A percentile compares a stretch with the other conserved stretches of the same genome.
Conservation (phyloP, 2,797 vertebrate species). For the Dromococcyx pavoninus region DNA sequence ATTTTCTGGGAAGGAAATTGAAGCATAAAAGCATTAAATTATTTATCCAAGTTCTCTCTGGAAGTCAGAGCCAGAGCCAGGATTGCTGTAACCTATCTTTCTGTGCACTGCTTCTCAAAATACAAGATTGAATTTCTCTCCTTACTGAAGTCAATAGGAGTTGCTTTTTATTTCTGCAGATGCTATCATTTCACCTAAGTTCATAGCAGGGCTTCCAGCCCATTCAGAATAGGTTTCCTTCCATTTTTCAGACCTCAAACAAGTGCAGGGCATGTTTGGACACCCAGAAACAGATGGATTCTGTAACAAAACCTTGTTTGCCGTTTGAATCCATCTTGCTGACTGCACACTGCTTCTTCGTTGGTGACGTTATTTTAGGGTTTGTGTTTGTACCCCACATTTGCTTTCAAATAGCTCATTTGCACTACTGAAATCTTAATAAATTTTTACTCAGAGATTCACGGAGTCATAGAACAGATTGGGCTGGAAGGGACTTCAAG, state of each 20-base stretch:
- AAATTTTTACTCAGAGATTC: too few species aligned
- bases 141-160: not conserved
- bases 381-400: too few species aligned
- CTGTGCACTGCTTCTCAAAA: not conserved
- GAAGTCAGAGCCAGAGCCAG: not conserved
- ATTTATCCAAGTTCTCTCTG: not conserved
- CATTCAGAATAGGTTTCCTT: not conserved
- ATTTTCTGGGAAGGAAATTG: not conserved
- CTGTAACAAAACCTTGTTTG: not conserved
- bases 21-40: not conserved
- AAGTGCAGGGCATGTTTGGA: not conserved
- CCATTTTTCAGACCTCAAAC: not conserved
- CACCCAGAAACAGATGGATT: not conserved
- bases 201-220: not conserved
- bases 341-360: not conserved
- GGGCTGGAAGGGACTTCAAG: too few species aligned
- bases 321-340: not conserved
- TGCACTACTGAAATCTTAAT: too few species aligned
- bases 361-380: not conserved
- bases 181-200: not conserved
- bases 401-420: too few species aligned
- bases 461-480: too few species aligned
- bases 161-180: not conserved
- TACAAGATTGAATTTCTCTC: not conserved
- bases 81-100: too few species aligned